Evolutionary conservation across 1,140 invertebrate genomes (phyloP).

Genomic region (Leguminivora glycinivorella): DNA sequence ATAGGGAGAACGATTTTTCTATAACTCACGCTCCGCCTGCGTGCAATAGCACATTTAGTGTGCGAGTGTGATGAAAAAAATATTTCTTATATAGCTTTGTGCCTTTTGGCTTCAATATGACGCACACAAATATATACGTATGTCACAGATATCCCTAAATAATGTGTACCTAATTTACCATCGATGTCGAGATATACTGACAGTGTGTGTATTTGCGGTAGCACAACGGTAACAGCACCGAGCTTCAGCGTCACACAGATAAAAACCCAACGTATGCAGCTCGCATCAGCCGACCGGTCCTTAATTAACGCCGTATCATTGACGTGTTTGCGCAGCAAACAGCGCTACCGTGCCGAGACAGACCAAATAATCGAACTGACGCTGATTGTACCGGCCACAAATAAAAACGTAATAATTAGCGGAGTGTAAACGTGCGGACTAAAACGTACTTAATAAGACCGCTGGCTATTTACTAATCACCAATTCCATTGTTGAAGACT

Average conservation of each 20-base stretch:
- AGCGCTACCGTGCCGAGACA: slow-evolving; percentile 28
- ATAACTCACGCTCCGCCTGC: no score
- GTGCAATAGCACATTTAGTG: no score
- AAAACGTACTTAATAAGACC: not conserved
- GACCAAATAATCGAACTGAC: slow-evolving; percentile 44
- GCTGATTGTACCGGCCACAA: slow-evolving; percentile 3
- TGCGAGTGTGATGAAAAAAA: no score
- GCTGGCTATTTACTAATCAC: not conserved
- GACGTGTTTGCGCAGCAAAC: slow-evolving; percentile 39
- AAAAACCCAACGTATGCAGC: slow-evolving; percentile 16
- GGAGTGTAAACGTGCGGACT: not conserved
- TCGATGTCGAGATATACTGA: no score
- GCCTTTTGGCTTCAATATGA: no score
- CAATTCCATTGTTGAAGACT: not conserved
- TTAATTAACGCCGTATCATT: slow-evolving; percentile 60
- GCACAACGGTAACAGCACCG: not conserved
- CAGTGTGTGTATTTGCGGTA: no score
- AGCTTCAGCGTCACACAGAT: slow-evolving; percentile 4
- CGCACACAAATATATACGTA: no score
- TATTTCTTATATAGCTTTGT: no score
- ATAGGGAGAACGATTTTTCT: no score
- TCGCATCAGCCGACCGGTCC: slow-evolving; percentile 39
- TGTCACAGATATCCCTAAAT: no score
- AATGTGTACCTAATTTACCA: no score
- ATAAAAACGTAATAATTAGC: slow-evolving; percentile 15